phyloP scores from a whole-genome alignment of 2,888 invertebrate species.

The Drosophila longiperda region DNA sequence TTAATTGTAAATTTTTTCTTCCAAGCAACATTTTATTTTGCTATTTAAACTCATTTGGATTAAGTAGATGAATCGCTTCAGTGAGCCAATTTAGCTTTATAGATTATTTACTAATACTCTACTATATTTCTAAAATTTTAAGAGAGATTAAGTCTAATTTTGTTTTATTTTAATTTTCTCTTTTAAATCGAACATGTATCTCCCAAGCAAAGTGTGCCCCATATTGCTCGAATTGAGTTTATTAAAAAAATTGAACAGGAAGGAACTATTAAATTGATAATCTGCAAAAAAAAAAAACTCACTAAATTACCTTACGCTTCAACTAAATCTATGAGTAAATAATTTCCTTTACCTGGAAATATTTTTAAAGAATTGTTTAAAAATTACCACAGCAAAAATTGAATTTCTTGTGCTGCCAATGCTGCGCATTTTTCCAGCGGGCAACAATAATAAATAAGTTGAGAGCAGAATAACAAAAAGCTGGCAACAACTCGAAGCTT shows the following conservation, averaged over 20 bases:
- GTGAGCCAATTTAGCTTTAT: background rate
- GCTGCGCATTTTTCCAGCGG: slow-evolving; percentile 25
- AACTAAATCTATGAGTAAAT: slow-evolving; percentile 24
- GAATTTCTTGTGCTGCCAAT: slow-evolving; percentile 29
- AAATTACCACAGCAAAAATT: slow-evolving; percentile 23
- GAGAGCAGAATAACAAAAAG: slow-evolving; percentile 18
- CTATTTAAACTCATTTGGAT: background rate
- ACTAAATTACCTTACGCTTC: background rate
- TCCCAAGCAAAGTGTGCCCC: background rate
- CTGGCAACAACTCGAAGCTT: slow-evolving; percentile 52
- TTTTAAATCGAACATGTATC: background rate
- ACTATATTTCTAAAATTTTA: no score
- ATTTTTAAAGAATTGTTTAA: background rate
- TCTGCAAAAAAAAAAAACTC: no score
- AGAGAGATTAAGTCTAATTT: background rate
- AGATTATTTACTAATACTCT: background rate
- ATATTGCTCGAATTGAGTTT: background rate
- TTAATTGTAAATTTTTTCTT: background rate
- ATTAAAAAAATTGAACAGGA: background rate
- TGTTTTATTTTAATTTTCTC: background rate
- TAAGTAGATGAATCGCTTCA: background rate
- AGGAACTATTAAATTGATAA: background rate
- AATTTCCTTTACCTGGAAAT: slow-evolving; percentile 8
- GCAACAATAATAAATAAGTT: slow-evolving; percentile 48
- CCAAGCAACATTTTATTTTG: background rate